Conservation (phyloP, 2,888 invertebrate genomes). For the Phymatocera aterrima region DNA sequence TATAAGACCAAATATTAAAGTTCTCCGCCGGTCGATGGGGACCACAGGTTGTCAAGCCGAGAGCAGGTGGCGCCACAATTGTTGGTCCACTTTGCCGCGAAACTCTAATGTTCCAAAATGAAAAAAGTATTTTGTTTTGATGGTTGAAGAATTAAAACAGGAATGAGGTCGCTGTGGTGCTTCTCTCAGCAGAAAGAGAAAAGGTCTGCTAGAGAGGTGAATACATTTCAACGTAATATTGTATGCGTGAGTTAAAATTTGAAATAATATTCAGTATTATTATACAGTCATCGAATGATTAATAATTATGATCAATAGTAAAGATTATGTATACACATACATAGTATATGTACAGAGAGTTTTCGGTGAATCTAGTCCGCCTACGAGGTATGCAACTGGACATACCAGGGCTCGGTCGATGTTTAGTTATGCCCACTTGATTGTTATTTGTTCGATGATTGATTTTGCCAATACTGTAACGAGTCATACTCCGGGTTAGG, state of each 20-base stretch:
- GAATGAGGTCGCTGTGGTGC: conserved; percentile 1
- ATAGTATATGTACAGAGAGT: too few species aligned
- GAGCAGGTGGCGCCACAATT: not conserved
- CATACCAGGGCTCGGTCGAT: too few species aligned
- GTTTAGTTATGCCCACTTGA: too few species aligned
- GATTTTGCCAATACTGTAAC: too few species aligned
- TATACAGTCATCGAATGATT: not conserved
- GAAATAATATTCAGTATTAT: conserved; percentile 3
- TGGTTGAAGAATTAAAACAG: not conserved
- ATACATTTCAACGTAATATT: conserved; percentile 1
- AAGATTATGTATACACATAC: too few species aligned
- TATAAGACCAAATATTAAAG: too few species aligned
- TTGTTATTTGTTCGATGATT: too few species aligned
- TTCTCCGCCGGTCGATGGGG: too few species aligned
- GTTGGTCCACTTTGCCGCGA: conserved; percentile 1
- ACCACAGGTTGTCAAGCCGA: not conserved
- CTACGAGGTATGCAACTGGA: too few species aligned
- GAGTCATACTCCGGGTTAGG: too few species aligned
- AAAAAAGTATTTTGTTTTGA: not conserved
- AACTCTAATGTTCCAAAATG: not conserved
- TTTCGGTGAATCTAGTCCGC: too few species aligned
- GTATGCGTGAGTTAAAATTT: not conserved
- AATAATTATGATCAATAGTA: too few species aligned
- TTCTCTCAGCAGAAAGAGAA: not conserved
- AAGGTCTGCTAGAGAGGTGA: conserved; percentile 11